Conservation (phyloP, 2,113 vertebrate genomes). For the Choloepus hoffmanni region DNA sequence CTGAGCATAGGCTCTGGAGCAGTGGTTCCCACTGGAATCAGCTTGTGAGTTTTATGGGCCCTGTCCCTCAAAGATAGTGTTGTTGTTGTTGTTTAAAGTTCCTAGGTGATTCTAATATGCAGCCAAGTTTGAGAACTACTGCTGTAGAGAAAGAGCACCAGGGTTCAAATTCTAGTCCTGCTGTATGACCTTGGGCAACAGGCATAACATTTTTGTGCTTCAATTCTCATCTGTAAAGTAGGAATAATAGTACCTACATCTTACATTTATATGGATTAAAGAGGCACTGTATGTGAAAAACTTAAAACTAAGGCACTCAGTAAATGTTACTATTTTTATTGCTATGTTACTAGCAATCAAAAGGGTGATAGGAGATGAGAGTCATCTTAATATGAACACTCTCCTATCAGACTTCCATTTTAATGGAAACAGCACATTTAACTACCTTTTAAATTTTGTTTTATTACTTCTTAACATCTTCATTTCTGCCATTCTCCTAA, state of each 20-base stretch:
- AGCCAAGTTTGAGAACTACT: slow-evolving; percentile 14
- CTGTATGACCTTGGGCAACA: background rate
- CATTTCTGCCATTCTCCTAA: slow-evolving; percentile 79
- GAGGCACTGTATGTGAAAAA: slow-evolving; percentile 2
- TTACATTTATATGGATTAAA: slow-evolving; percentile 34
- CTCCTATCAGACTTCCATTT: background rate
- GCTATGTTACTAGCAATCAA: slow-evolving; percentile 44
- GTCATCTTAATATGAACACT: slow-evolving; percentile 47
- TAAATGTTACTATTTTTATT: slow-evolving; percentile 35
- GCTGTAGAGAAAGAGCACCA: background rate
- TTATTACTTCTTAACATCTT: slow-evolving; percentile 33
- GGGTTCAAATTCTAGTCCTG: background rate
- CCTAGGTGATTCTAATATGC: background rate
- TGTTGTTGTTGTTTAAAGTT: background rate
- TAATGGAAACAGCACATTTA: slow-evolving; percentile 27
- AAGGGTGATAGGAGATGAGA: background rate
- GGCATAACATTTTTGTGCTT: slow-evolving; percentile 24
- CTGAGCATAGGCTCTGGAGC: background rate
- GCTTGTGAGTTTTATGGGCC: background rate
- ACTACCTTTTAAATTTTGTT: background rate
- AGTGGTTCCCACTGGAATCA: background rate
- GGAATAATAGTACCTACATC: background rate
- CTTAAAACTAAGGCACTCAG: background rate
- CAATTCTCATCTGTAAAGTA: background rate
- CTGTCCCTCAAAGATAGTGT: background rate